Evolutionary conservation across 2,113 vertebrate species (phyloP).

Genomic region (Sterna hirundo): DNA sequence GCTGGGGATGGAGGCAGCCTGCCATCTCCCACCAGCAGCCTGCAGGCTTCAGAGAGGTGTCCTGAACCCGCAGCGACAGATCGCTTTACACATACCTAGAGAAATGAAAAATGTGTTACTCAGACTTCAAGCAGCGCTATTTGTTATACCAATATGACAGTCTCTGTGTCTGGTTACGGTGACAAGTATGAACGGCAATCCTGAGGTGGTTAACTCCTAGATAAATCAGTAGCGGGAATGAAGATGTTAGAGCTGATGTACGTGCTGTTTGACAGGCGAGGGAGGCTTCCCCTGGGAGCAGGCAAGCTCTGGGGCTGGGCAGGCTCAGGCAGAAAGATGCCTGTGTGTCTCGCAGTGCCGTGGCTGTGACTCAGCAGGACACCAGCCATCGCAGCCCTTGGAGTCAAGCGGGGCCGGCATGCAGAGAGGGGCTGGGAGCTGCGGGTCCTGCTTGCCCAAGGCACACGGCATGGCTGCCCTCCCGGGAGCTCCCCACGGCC

Average conservation of each 20-base stretch:
- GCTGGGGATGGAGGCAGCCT: not conserved
- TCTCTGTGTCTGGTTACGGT: not conserved
- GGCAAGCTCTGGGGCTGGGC: not conserved
- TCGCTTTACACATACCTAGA: not conserved
- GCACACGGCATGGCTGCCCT: not conserved
- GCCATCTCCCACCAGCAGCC: not conserved
- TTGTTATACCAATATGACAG: not conserved
- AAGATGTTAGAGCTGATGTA: not conserved
- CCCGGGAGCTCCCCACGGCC: not conserved
- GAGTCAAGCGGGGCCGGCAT: accelerated
- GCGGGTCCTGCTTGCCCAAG: not conserved
- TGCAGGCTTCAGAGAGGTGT: not conserved
- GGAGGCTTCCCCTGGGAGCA: not conserved
- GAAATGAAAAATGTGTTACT: not conserved
- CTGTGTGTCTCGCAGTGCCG: not conserved
- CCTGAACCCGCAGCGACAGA: not conserved
- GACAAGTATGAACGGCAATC: not conserved
- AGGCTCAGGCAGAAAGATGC: not conserved
- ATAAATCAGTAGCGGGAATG: not conserved
- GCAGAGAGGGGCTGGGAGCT: not conserved
- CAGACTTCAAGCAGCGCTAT: not conserved
- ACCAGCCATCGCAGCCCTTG: not conserved
- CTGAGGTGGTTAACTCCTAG: not conserved
- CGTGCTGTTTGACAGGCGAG: not conserved
- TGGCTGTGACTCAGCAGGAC: slow-evolving; percentile 12